These are phyloP conservation scores for Stenopsyche tienmushanensis DNA, from an alignment of 1,140 invertebrate species.

Conservation along the genomic window DNA sequence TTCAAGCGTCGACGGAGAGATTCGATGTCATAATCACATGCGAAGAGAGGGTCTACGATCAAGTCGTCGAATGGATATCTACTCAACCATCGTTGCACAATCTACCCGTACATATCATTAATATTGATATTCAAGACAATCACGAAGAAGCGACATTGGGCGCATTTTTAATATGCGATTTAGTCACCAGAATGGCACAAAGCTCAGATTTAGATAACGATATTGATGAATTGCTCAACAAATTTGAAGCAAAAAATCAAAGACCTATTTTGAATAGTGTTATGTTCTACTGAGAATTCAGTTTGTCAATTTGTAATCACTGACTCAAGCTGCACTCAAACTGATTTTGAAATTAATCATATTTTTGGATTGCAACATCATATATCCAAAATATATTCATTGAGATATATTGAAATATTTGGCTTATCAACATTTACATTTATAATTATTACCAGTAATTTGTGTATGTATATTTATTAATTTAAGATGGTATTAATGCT, in stretches of 20 bases:
- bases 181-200: constrained; percentile 86
- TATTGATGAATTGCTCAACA: constrained; percentile 94
- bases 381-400: too few species aligned
- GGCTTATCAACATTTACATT: too few species aligned
- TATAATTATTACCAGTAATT: too few species aligned
- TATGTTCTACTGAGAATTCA: constrained; percentile 88
- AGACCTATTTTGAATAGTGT: constrained; percentile 90
- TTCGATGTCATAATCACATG: constrained; percentile 98
- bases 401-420: too few species aligned
- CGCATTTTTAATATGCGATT: constrained; percentile 96
- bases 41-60: constrained; percentile 98
- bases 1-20: constrained; percentile 86
- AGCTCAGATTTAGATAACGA: constrained; percentile 97
- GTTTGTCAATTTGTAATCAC: too few species aligned
- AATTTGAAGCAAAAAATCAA: constrained; percentile 89
- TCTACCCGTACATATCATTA: constrained; percentile 93
- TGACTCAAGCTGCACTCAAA: too few species aligned
- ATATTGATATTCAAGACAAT: constrained; percentile 99
- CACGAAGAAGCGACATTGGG: constrained; percentile 99
- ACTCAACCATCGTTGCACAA: constrained; percentile 70
- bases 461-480: too few species aligned
- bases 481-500: too few species aligned
- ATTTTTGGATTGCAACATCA: too few species aligned
- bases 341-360: too few species aligned
- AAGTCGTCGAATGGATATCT: constrained; percentile 79